These are phyloP conservation scores for Sorex maritimensis DNA, from an alignment of 2,797 vertebrate species.

Conservation along the genomic window DNA sequence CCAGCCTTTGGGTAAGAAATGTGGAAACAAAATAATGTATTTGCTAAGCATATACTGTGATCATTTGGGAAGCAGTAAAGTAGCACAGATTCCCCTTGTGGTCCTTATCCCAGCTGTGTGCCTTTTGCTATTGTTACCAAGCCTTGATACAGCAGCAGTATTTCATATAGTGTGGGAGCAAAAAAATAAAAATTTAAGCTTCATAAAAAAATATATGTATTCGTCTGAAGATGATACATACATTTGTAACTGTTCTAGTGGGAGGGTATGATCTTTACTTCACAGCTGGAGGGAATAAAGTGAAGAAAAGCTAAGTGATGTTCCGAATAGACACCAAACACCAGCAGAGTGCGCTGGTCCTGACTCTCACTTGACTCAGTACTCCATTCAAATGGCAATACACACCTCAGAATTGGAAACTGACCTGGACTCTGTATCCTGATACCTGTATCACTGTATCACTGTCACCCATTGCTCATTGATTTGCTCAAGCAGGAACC, in stretches of 20 bases:
- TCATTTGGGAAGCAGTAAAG: not conserved
- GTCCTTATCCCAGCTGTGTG: not conserved
- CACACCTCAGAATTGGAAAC: not conserved
- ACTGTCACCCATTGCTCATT: no score
- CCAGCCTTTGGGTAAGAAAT: slow-evolving; percentile 11
- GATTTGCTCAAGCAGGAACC: no score
- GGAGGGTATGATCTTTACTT: not conserved
- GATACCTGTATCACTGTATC: no score
- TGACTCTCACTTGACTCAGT: not conserved
- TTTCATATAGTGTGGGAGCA: not conserved
- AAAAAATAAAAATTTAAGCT: slow-evolving; percentile 23
- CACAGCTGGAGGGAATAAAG: slow-evolving; percentile 18
- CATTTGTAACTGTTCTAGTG: slow-evolving; percentile 2
- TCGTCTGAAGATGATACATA: not conserved
- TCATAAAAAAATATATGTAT: not conserved
- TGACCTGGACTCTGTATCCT: not conserved
- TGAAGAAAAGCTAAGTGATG: slow-evolving; percentile 15
- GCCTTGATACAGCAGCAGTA: not conserved
- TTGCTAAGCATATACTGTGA: slow-evolving; percentile 39
- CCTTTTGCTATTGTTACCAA: not conserved
- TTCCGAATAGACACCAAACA: not conserved
- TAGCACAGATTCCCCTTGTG: not conserved
- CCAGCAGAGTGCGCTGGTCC: not conserved
- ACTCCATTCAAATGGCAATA: not conserved
- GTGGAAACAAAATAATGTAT: slow-evolving; percentile 43